Conservation (phyloP, 2,113 vertebrate genomes). For the Zootoca vivipara region DNA sequence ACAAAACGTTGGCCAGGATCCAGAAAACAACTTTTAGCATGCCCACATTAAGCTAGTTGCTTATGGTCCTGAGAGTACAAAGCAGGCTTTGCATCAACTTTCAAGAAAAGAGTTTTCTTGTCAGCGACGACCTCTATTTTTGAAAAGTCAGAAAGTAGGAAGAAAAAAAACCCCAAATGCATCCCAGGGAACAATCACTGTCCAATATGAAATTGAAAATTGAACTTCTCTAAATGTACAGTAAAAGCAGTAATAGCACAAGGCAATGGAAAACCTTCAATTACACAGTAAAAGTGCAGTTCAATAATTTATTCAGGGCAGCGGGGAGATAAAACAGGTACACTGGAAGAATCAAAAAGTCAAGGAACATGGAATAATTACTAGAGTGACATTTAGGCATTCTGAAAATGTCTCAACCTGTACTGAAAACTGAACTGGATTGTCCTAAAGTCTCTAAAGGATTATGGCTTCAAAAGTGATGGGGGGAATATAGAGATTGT, state of each 20-base stretch:
- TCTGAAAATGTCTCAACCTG: neutral
- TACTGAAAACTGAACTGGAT: neutral
- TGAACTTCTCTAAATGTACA: conserved; percentile 17
- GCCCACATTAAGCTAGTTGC: neutral
- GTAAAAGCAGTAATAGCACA: neutral
- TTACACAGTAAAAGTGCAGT: conserved; percentile 5
- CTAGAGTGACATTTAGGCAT: neutral
- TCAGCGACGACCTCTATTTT: neutral
- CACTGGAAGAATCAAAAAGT: neutral
- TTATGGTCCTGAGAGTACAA: too few relatives aligned
- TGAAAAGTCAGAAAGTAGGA: neutral
- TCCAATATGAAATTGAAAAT: conserved; percentile 10
- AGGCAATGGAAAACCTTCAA: neutral
- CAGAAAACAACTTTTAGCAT: too few relatives aligned
- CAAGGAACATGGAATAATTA: conserved; percentile 7
- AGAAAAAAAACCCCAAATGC: neutral
- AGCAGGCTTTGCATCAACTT: too few relatives aligned
- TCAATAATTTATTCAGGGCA: conserved; percentile 27
- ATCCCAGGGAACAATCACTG: conserved; percentile 7
- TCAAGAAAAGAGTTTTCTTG: neutral
- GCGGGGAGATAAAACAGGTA: neutral
- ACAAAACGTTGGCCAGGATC: neutral
- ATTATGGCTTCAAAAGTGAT: neutral
- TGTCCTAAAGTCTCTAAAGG: neutral
- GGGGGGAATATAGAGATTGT: neutral